Base-by-base conservation (phyloP, 2,113 vertebrate species). In the Coregonus clupeaformis region DNA sequence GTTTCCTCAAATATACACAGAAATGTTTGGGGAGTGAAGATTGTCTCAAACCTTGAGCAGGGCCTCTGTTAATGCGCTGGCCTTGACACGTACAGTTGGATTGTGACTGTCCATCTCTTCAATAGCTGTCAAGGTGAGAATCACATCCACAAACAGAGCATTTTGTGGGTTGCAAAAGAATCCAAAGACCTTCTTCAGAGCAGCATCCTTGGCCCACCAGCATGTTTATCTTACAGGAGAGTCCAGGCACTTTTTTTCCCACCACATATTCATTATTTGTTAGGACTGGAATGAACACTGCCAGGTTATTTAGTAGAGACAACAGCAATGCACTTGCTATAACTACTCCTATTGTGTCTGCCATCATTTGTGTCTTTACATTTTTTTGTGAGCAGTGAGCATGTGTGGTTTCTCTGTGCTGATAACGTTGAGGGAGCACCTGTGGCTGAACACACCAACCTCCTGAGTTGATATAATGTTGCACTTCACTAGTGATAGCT, bases 171-270 rank as follows among this genome's bases (percentile, higher is more conserved):
- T 32, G 20, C 63, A 65, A 76, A 78, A 82, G 11, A 47, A 72
- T 16, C 65, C 80, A 75, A 81, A 77, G 6, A 81, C 60, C 49
- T 66, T 79, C 47, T 66, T 71, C 27, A 79, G 29, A 20, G 74
- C 74, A 22, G 1, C 36, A 71, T 77, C 47, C 13, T 80, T 80
- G 18, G 69, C 74, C 59, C 65, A 75, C 67, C 72, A 79, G 11
- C 69, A 36, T 74, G 71, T 74, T 36, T 77, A 65, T n/a, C 69
- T 75, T 7, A 78, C 71, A 42, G 22, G 68, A 22, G 68, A 68
- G 7, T 69, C 63, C 2, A 72, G 25, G 22, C 68, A 68, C 29
- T 0, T 42, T 13, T 47, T 13, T 25, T 73, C 66, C 74, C 66
- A 80, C 24, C n/a, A n/a, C n/a, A 69, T 7, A 55, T 64, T 62